phyloP scores from a whole-genome alignment of 2,797 vertebrate species.

The Ptychadena robeensis region DNA sequence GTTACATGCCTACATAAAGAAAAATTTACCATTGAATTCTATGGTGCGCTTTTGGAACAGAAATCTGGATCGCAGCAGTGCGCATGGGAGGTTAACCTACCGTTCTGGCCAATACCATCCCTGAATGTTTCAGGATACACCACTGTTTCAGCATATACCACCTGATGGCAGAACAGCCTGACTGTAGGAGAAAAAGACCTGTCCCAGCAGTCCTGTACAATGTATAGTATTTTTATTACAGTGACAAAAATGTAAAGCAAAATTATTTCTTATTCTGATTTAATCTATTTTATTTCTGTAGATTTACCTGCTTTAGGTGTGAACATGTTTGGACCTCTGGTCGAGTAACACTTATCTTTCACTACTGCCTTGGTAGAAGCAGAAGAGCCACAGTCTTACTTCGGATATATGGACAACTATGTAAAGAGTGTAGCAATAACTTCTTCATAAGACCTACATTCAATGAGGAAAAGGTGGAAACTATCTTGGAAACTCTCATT shows the following conservation, averaged over 20 bases:
- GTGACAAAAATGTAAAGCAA: background rate
- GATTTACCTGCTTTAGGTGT: constrained; percentile 32
- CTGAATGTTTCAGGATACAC: too few species aligned
- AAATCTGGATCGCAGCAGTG: too few species aligned
- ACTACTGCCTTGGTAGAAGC: constrained; percentile 9
- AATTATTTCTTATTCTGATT: background rate
- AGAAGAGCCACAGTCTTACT: constrained; percentile 56
- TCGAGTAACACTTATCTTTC: constrained; percentile 41
- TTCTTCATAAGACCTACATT: constrained; percentile 5
- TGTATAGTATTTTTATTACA: too few species aligned
- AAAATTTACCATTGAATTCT: too few species aligned
- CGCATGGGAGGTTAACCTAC: too few species aligned
- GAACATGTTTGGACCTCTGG: constrained; percentile 39
- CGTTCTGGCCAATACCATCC: too few species aligned
- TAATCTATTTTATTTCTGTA: constrained; percentile 1
- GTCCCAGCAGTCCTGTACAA: too few species aligned
- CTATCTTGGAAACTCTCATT: constrained; percentile 12
- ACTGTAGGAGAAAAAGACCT: too few species aligned
- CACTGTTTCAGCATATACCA: too few species aligned
- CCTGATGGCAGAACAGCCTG: too few species aligned
- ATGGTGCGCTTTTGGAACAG: too few species aligned
- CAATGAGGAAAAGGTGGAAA: background rate
- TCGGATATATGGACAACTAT: constrained; percentile 65
- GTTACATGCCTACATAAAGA: too few species aligned
- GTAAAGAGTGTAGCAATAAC: constrained; percentile 62